These are phyloP conservation scores for Tokudaia muenninki DNA, from an alignment of 2,797 vertebrate genomes.

Conservation along the genomic window DNA sequence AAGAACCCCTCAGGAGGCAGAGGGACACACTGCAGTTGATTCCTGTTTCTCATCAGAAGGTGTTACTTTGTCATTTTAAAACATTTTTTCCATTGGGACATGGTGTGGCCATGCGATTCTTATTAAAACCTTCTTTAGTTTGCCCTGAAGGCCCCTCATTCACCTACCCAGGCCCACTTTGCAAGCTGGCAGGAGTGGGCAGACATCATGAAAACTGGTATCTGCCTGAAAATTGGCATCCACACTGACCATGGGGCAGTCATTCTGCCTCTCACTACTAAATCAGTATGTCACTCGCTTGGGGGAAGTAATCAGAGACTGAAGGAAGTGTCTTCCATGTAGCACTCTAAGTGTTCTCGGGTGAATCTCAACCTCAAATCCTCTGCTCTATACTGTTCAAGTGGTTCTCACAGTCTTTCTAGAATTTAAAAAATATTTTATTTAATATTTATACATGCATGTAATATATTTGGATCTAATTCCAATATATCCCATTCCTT, in stretches of 20 bases:
- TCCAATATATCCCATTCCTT: neutral
- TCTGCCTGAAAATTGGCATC: constrained; percentile 44
- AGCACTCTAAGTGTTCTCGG: neutral
- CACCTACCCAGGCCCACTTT: neutral
- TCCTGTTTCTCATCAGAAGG: neutral
- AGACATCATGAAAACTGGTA: neutral
- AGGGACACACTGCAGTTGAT: neutral
- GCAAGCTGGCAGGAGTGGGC: neutral
- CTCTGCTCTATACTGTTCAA: neutral
- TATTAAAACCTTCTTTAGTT: neutral
- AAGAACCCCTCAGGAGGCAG: neutral
- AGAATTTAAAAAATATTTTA: neutral
- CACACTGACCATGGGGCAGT: neutral
- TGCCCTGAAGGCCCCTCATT: neutral
- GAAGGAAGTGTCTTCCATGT: neutral
- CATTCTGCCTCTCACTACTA: neutral
- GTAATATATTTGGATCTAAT: neutral
- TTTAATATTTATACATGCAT: neutral
- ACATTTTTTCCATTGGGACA: neutral
- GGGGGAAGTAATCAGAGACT: neutral
- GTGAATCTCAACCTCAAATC: neutral
- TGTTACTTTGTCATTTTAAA: neutral
- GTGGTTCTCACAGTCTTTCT: neutral
- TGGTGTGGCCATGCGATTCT: neutral
- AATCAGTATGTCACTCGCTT: neutral